These are phyloP conservation scores for Pachypanchax playfairii DNA, from an alignment of 2,113 vertebrate genomes.

Conservation along the genomic window DNA sequence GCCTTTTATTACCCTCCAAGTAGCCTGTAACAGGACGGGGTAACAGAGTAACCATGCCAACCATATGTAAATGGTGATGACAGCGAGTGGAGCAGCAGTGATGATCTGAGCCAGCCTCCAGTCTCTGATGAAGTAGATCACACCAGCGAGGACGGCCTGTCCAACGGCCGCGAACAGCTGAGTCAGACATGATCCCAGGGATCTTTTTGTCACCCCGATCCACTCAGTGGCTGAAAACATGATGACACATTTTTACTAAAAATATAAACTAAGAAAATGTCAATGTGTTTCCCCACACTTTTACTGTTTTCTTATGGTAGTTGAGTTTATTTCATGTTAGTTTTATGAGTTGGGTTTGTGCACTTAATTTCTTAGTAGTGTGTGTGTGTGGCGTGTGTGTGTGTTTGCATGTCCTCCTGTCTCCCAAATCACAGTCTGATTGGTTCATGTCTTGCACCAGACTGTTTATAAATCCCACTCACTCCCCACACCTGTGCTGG, in stretches of 20 bases:
- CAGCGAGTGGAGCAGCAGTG: slow-evolving; percentile 54
- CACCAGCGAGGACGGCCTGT: slow-evolving; percentile 65
- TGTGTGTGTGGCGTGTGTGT: too few species aligned
- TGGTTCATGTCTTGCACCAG: too few species aligned
- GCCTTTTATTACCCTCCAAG: background rate
- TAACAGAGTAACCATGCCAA: slow-evolving; percentile 43
- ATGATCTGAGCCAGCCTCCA: slow-evolving; percentile 82
- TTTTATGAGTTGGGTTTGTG: too few species aligned
- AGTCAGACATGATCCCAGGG: slow-evolving; percentile 61
- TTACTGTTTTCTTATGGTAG: too few species aligned
- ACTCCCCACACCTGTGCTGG: too few species aligned
- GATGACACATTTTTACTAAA: background rate
- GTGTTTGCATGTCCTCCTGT: too few species aligned
- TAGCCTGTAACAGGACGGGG: accelerated
- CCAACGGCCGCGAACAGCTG: slow-evolving; percentile 56
- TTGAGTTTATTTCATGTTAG: too few species aligned
- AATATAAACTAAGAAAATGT: background rate
- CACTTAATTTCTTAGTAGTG: too few species aligned
- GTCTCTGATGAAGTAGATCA: slow-evolving; percentile 77
- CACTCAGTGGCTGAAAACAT: slow-evolving; percentile 72
- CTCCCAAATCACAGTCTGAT: too few species aligned
- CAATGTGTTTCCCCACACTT: too few species aligned
- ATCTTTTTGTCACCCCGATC: slow-evolving; percentile 65
- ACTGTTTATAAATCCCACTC: too few species aligned
- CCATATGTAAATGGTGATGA: slow-evolving; percentile 76